Base-by-base conservation (phyloP, 2,888 invertebrate genomes). In the Aradus depressus region DNA sequence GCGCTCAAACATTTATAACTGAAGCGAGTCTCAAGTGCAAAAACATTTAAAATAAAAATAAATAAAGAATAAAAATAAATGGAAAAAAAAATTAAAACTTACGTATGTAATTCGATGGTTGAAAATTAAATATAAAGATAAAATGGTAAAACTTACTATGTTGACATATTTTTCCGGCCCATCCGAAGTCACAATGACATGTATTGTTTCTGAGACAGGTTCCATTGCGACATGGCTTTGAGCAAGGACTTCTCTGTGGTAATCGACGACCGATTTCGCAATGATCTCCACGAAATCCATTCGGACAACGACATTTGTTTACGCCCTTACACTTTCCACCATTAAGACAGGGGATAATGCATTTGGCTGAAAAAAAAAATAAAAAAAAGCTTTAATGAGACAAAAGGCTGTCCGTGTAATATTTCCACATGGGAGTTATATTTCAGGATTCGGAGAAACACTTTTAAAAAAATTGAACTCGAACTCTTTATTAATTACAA, bases 321-420 rank as follows among this genome's bases (percentile, higher is more conserved):
- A 84, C 84, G 28, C 90, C 90, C 62, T 80, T 82, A 66, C 93
- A 93, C 51, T 84, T 81, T 0, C 93, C 92, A 12, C 89, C 89
- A 67, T 91, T 91, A 60, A 88, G 72, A 66, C 93, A 93, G 3
- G 91, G 90, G 62, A 92, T 84, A 58, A 87, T 80, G 68, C 89
- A 90, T 72, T 87, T 86, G 18, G 87, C 87, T 87, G 68, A 21
- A 65, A 66, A 38, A 56, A 41, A 38, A 48, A 12, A n/a, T n/a
- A n/a, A 38, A n/a, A 26, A 26, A 5, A 2, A 21, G 52, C 4
- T 53, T 47, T 42, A 21, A 31, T 43, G 18, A 16, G n/a, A 4
- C 21, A 39, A 53, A 31, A 37, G 4, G 43, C 38, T 67, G 55
- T n/a, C n/a, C n/a, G n/a, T n/a, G n/a, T n/a, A n/a, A n/a, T 23